Percentiles rank a stretch among this genome's conserved stretches.
These are phyloP conservation scores for Coluber constrictor DNA, from an alignment of 2,797 vertebrate genomes.

Conservation along the genomic window DNA sequence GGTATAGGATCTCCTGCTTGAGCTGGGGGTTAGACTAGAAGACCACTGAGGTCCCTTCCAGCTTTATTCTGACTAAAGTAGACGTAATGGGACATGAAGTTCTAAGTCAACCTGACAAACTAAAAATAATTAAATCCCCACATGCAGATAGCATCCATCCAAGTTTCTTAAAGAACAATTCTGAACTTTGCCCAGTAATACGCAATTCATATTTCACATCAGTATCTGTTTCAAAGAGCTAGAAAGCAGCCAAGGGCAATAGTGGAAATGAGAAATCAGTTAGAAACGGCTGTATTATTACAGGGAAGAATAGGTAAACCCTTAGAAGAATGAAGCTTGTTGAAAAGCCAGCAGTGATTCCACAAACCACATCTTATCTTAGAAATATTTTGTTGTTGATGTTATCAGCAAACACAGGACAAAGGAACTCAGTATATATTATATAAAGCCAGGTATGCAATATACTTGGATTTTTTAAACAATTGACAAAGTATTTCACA, in stretches of 20 bases:
- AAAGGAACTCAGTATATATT: background rate
- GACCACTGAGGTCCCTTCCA: background rate
- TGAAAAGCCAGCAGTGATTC: background rate
- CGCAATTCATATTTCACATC: background rate
- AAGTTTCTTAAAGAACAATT: background rate
- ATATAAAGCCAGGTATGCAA: background rate
- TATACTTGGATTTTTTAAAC: background rate
- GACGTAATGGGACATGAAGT: background rate
- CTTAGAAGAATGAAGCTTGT: background rate
- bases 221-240: background rate
- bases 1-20: background rate
- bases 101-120: background rate
- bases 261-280: background rate
- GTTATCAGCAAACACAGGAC: background rate
- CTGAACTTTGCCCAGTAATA: background rate
- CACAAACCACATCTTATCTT: background rate
- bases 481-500: background rate
- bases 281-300: background rate
- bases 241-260: background rate
- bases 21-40: background rate
- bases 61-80: background rate
- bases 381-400: background rate
- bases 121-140: background rate
- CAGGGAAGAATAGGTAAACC: background rate
- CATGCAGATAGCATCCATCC: background rate